These are phyloP conservation scores for Drosophila serrata DNA, from an alignment of 1,140 invertebrate species.

Conservation along the genomic window DNA sequence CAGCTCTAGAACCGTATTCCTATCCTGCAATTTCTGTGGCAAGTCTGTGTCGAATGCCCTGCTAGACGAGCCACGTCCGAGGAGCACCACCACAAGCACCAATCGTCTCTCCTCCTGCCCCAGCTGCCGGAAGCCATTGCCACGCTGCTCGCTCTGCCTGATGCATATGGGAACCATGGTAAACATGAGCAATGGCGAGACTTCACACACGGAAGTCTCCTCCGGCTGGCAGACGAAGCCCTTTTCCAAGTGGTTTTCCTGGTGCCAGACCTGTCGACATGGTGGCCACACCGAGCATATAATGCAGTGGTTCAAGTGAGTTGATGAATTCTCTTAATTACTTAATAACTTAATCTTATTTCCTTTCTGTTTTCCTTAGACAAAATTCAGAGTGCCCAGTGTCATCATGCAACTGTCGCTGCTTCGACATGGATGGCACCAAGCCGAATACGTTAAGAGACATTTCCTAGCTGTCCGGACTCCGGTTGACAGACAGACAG, in stretches of 20 bases:
- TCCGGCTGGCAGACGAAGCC: slow-evolving; percentile 86
- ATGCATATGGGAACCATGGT: slow-evolving; percentile 94
- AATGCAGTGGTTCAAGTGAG: slow-evolving; percentile 95
- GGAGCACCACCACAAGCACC: slow-evolving; percentile 87
- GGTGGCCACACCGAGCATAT: slow-evolving; percentile 97
- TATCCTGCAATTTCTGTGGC: slow-evolving; percentile 97
- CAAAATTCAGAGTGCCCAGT: slow-evolving; percentile 97
- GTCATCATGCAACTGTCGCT: slow-evolving; percentile 95
- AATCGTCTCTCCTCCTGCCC: slow-evolving; percentile 94
- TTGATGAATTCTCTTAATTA: neutral
- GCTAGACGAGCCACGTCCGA: slow-evolving; percentile 88
- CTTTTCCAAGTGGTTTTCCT: slow-evolving; percentile 97
- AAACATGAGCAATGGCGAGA: slow-evolving; percentile 77
- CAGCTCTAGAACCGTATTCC: slow-evolving; percentile 91
- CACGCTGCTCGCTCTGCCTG: slow-evolving; percentile 96
- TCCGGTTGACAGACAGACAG: neutral
- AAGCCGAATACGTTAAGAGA: slow-evolving; percentile 71
- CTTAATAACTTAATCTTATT: neutral
- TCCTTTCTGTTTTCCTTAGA: slow-evolving; percentile 87
- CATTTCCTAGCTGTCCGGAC: slow-evolving; percentile 63
- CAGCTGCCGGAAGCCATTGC: slow-evolving; percentile 96
- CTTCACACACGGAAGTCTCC: slow-evolving; percentile 75
- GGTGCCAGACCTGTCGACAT: slow-evolving; percentile 98
- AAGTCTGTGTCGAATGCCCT: slow-evolving; percentile 94
- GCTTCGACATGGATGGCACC: slow-evolving; percentile 91